Evolutionary conservation across 2,113 vertebrate species (phyloP).

Genomic region (Ancistrus triradiatus): DNA sequence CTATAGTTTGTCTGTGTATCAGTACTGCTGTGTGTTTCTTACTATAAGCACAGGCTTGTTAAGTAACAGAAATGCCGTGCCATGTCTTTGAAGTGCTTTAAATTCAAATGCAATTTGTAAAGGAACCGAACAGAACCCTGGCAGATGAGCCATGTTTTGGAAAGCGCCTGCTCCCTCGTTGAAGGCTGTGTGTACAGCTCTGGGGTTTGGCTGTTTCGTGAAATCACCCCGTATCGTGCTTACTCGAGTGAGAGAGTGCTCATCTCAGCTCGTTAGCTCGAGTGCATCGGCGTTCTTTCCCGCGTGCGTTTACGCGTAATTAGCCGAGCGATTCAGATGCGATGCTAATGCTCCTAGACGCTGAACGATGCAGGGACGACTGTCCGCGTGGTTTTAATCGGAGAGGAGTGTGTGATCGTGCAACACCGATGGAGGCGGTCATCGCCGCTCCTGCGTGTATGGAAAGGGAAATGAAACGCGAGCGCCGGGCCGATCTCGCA

Average conservation of each 20-base stretch:
- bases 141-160: no score
- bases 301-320: slow-evolving; percentile 13
- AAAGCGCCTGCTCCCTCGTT: no score
- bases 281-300: background rate
- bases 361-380: slow-evolving; percentile 3
- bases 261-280: slow-evolving; percentile 9
- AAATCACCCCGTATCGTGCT: no score
- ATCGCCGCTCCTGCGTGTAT: background rate
- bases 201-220: no score
- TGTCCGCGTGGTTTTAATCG: background rate
- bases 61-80: no score
- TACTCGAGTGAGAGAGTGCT: background rate
- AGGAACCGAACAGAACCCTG: no score
- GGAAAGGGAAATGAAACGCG: slow-evolving; percentile 7
- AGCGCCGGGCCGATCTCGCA: slow-evolving; percentile 2
- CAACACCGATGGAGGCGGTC: background rate
- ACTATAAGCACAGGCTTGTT: no score
- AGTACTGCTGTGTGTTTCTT: no score
- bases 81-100: no score
- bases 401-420: background rate
- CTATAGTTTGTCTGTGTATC: no score
- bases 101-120: no score
- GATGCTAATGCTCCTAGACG: background rate
- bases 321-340: slow-evolving; percentile 7
- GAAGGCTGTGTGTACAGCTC: no score